Conservation (phyloP, 2,797 vertebrate genomes). For the Capromys pilorides region DNA sequence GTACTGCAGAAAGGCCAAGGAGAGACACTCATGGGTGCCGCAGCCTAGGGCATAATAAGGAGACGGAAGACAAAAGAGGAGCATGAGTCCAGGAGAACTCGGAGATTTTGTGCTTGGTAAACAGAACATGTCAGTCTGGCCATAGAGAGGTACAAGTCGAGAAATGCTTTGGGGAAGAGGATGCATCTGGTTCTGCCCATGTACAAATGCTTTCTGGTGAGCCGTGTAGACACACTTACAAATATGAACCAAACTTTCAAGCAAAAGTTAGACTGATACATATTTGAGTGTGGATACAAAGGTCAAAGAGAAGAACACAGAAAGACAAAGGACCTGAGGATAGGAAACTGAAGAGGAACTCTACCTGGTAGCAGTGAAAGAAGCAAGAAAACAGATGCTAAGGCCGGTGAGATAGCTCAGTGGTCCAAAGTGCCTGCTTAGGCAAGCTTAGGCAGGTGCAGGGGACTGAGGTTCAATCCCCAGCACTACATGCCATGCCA, state of each 20-base stretch:
- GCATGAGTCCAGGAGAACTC: not conserved
- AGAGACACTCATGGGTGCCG: not conserved
- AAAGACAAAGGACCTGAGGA: not conserved
- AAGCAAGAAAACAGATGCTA: not conserved
- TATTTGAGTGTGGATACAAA: not conserved
- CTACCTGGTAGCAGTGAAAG: not conserved
- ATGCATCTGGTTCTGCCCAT: not conserved
- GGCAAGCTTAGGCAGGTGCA: too few species aligned
- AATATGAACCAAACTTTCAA: not conserved
- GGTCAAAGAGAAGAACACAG: not conserved
- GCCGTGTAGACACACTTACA: not conserved
- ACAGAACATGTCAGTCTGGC: rapidly evolving
- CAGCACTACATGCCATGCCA: too few species aligned
- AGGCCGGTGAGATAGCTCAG: too few species aligned
- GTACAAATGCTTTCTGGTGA: not conserved
- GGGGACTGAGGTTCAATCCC: too few species aligned
- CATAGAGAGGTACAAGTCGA: not conserved
- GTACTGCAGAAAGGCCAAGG: not conserved
- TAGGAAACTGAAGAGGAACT: not conserved
- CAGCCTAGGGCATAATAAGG: rapidly evolving
- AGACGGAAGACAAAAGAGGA: not conserved
- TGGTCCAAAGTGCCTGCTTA: too few species aligned
- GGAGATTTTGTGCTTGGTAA: not conserved
- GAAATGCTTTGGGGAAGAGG: not conserved
- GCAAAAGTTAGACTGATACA: not conserved